Evolutionary conservation across 35 echinoderm and acorn worm species (phyloP).

Genomic region (Ptychodera flava): DNA sequence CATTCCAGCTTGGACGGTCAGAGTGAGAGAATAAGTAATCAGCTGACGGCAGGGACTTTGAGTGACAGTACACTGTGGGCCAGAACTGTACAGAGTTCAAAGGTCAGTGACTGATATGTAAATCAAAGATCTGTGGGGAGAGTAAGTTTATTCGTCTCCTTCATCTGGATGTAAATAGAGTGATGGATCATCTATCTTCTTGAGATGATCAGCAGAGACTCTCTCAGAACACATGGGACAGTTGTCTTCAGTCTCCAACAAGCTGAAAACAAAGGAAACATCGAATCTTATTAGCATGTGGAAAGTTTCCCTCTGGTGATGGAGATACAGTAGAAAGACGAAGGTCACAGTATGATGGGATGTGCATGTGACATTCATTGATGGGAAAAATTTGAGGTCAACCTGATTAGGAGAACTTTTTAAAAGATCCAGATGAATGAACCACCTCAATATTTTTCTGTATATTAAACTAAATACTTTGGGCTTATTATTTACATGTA

Average conservation of each 20-base stretch:
- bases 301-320: no score
- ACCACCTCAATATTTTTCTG: background rate
- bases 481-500: no score
- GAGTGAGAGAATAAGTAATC: no score
- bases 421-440: background rate
- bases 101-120: no score
- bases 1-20: no score
- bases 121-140: no score
- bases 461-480: no score
- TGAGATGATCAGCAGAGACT: conserved; percentile 34
- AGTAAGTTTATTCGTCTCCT: conserved; percentile 37
- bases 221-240: conserved; percentile 96
- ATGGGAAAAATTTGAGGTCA: background rate
- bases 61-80: no score
- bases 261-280: conserved; percentile 27
- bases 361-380: background rate
- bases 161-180: conserved; percentile 64
- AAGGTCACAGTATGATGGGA: background rate
- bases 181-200: conserved; percentile 73
- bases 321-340: background rate
- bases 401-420: background rate
- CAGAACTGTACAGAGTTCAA: no score
- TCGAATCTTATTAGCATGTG: no score
- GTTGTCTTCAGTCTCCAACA: conserved; percentile 72
- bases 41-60: no score